Percentiles rank a stretch among this genome's conserved stretches.
Conservation (phyloP, 2,113 vertebrate species). For the Nothoprocta perdicaria region DNA sequence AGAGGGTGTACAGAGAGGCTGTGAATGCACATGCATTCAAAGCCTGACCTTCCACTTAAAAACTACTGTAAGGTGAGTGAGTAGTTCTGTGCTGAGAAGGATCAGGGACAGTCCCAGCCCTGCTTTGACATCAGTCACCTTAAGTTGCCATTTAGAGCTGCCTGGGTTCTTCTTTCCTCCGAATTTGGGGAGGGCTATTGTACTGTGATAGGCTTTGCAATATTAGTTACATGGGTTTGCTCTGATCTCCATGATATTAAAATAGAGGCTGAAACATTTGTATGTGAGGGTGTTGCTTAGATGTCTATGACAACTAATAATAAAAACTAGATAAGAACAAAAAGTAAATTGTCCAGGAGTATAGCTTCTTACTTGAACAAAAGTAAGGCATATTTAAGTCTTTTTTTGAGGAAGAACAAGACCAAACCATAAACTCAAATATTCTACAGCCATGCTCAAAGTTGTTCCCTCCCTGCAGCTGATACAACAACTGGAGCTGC, state of each 20-base stretch:
- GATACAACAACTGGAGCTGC: slow-evolving; percentile 15
- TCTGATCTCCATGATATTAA: background rate
- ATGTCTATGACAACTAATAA: background rate
- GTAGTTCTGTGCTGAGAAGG: background rate
- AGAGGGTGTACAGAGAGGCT: accelerated
- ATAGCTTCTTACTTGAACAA: background rate
- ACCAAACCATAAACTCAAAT: background rate
- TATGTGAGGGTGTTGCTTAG: background rate
- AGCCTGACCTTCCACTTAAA: background rate
- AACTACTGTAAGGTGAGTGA: background rate
- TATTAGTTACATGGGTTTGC: background rate
- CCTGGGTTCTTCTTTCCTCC: accelerated
- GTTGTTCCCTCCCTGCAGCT: background rate
- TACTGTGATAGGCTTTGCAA: background rate
- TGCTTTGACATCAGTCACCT: background rate
- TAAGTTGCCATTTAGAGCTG: background rate
- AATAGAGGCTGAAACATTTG: background rate
- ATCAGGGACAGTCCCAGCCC: background rate
- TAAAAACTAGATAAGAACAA: slow-evolving; percentile 10
- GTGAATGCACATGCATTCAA: background rate
- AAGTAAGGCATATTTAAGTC: background rate
- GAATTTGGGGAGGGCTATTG: accelerated
- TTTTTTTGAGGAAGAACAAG: background rate
- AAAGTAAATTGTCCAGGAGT: background rate
- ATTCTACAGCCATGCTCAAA: background rate